Conservation (phyloP, 2,113 vertebrate species). For the Bufo bufo region DNA sequence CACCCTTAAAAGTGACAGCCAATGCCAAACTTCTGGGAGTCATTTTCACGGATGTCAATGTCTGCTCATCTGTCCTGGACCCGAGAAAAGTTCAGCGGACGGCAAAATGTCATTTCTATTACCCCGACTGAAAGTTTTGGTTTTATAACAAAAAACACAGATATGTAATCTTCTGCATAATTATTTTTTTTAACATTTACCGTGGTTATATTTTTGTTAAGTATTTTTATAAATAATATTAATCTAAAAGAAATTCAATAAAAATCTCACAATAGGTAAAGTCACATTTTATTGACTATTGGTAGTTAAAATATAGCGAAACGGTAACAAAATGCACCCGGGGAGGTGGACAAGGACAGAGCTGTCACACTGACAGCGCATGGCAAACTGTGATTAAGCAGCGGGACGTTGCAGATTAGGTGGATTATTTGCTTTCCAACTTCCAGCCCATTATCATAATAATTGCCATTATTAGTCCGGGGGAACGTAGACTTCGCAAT, state of each 20-base stretch:
- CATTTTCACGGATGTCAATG: background rate
- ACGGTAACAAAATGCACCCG: background rate
- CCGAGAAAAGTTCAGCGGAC: background rate
- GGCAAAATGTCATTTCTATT: background rate
- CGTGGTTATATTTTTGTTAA: too few relatives aligned
- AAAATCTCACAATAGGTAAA: background rate
- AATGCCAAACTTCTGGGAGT: background rate
- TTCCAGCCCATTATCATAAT: constrained; percentile 42
- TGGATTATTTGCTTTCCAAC: constrained; percentile 21
- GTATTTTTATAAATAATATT: too few relatives aligned
- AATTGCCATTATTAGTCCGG: constrained; percentile 56
- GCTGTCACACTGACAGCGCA: background rate
- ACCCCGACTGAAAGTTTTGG: too few relatives aligned
- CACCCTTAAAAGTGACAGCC: background rate
- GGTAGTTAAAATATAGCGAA: background rate
- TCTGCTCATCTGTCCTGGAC: background rate
- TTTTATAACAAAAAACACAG: background rate
- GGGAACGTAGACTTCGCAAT: constrained; percentile 69
- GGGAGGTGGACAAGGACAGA: background rate
- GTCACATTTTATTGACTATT: background rate
- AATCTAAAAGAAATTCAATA: background rate
- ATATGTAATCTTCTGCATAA: too few relatives aligned
- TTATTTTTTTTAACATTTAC: too few relatives aligned
- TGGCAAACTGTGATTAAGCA: background rate
- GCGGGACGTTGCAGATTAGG: background rate